Base-by-base conservation (phyloP, 2,797 vertebrate species). In the Sciaenops ocellatus region DNA sequence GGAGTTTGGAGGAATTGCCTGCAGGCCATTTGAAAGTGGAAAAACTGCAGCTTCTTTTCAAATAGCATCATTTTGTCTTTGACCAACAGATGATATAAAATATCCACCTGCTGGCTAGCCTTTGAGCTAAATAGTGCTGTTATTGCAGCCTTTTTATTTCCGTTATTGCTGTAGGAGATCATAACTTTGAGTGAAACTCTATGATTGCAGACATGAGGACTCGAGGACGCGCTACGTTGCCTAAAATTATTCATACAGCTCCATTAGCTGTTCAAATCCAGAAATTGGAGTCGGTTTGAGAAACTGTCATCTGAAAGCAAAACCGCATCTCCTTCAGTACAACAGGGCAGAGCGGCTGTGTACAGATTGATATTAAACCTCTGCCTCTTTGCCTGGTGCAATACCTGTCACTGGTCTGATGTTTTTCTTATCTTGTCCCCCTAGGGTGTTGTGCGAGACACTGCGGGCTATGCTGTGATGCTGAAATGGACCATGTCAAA, bases 401-500 rank as follows among this genome's bases (percentile, higher is more conserved):
- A 9, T 52, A 73, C 69, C 73, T 86, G 85, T 84, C 83, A 77
- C 66, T 0, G 0, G 46, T 47, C 56, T 85, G 72, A 71, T 78
- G 62, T 73, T 81, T 77, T 51, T 61, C 59, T 83, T 80, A 48
- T 92, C 87, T 89, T 10, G 34, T 79, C 67, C 87, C 54, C 68
- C 87, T 38, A 99, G 98, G 98, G 98, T 61, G 88, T 99, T 65
- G 96, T 98, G 80, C 95, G 98, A 79, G 96, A 97, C 86, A 97
- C 98, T 3, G 98, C 96, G 1, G 97, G 98, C 30, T 98, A 97
- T 12, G 97, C 97, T 3, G 98, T 98, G 75, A 98, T 98, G 97
- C 90, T 99, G 76, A 98, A 97, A 83, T 99, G 98, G 98, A 97
- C 97, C 46, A 99, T 99, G 98, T 97, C 97, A 79, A 96, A 96